Evolutionary conservation across 1,140 invertebrate genomes (phyloP).

Genomic region (Lepidurus apus): DNA sequence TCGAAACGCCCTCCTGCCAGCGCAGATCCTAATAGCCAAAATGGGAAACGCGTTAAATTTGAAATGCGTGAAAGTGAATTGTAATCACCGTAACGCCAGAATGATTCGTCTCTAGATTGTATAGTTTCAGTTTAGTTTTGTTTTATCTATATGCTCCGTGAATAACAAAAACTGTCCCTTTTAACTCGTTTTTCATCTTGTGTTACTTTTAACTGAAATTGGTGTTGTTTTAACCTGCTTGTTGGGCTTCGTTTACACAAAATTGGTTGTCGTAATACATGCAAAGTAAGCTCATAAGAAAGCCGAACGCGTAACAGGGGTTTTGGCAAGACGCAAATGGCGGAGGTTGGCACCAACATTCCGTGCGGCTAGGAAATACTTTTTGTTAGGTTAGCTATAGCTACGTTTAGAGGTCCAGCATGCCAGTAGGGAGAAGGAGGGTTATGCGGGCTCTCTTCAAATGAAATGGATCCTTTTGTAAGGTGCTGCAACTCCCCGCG

Average conservation of each 20-base stretch:
- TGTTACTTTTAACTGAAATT: background rate
- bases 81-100: background rate
- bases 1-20: conserved; percentile 7
- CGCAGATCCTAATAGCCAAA: background rate
- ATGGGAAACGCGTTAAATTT: background rate
- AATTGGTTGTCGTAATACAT: background rate
- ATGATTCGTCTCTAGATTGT: background rate
- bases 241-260: background rate
- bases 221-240: background rate
- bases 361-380: background rate
- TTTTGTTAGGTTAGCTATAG: background rate
- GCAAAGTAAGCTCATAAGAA: background rate
- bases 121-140: background rate
- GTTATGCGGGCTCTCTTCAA: background rate
- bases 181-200: background rate
- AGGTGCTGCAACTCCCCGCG: background rate
- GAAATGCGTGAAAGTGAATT: conserved; percentile 15
- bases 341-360: conserved; percentile 6
- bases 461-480: conserved; percentile 15
- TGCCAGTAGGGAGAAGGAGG: background rate
- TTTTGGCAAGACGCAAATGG: background rate
- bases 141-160: background rate
- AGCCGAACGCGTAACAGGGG: background rate
- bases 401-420: background rate
- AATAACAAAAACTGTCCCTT: background rate